Evolutionary conservation across 2,797 vertebrate genomes (phyloP).

Genomic region (Amazona ochrocephala): DNA sequence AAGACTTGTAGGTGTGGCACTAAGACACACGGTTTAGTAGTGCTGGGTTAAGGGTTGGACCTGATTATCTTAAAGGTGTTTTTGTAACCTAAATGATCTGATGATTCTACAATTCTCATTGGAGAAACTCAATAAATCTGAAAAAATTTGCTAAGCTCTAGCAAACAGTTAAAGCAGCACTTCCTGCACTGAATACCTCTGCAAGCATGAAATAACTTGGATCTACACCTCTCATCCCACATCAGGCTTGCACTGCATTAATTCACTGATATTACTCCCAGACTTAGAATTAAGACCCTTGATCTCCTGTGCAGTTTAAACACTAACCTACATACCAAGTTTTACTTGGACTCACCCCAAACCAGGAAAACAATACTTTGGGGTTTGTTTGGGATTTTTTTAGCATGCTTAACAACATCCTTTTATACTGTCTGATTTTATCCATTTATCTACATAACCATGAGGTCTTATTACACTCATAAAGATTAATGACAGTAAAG

Average conservation of each 20-base stretch:
- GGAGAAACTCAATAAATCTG: neutral
- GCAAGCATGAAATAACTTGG: neutral
- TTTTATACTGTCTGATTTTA: neutral
- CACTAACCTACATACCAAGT: neutral
- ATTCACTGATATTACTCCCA: neutral
- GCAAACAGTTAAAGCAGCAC: neutral
- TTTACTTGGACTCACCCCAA: neutral
- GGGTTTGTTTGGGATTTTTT: neutral
- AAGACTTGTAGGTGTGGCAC: neutral
- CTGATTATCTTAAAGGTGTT: neutral
- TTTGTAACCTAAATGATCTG: neutral
- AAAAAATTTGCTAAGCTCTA: neutral
- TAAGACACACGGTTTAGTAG: neutral
- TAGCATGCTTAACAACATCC: neutral
- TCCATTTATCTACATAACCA: neutral
- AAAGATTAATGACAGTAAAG: neutral
- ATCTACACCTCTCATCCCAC: neutral
- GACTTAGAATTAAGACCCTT: neutral
- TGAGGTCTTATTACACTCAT: neutral
- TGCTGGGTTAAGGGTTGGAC: neutral
- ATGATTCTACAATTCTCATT: neutral
- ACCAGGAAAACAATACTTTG: neutral
- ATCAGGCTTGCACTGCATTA: neutral
- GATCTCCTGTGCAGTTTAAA: neutral
- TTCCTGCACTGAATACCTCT: neutral